These are phyloP conservation scores for Sander vitreus DNA, from an alignment of 2,113 vertebrate species.

Conservation along the genomic window DNA sequence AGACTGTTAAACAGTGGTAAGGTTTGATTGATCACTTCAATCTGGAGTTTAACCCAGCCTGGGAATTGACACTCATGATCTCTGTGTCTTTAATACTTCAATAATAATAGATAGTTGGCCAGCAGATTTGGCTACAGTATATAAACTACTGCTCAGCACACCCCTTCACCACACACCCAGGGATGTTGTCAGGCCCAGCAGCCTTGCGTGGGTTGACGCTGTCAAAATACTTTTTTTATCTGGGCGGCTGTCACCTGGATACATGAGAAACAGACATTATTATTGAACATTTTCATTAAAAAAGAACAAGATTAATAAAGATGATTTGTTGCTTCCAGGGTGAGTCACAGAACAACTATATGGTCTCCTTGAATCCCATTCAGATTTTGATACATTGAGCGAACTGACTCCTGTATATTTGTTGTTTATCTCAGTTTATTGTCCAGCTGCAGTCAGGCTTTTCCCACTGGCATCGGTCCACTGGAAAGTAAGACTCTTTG, in stretches of 20 bases:
- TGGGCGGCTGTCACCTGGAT: background rate
- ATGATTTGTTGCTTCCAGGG: background rate
- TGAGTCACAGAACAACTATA: slow-evolving; percentile 19
- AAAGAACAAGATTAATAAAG: background rate
- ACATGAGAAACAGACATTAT: background rate
- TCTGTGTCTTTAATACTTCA: too few species aligned
- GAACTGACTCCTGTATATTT: slow-evolving; percentile 31
- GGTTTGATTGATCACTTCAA: too few species aligned
- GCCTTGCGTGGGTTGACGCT: too few species aligned
- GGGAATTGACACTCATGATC: too few species aligned
- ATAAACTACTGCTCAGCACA: too few species aligned
- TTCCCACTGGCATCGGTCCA: slow-evolving; percentile 7
- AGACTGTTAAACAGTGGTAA: too few species aligned
- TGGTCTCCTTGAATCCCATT: background rate
- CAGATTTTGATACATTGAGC: background rate
- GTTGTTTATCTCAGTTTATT: background rate
- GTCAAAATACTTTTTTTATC: too few species aligned
- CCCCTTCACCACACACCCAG: too few species aligned
- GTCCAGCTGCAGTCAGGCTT: rapidly evolving
- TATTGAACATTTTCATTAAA: background rate
- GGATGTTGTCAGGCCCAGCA: too few species aligned
- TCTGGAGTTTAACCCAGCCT: too few species aligned
- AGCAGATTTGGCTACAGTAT: too few species aligned
- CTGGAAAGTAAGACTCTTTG: slow-evolving; percentile 8
- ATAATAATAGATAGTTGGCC: too few species aligned